phyloP scores from a whole-genome alignment of 2,888 invertebrate genomes.

The Chrysomela aeneicollis region DNA sequence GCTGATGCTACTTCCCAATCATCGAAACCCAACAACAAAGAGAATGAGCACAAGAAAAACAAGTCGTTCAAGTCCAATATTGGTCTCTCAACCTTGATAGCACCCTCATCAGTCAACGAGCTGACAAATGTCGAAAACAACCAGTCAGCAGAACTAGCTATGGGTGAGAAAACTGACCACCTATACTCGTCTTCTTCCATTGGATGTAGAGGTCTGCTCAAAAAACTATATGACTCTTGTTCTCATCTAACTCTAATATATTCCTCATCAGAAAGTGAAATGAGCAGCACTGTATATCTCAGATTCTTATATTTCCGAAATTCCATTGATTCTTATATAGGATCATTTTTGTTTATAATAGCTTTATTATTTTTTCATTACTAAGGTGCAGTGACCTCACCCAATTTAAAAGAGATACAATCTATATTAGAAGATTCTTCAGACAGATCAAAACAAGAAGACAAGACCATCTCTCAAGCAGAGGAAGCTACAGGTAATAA shows the following conservation, averaged over 20 bases:
- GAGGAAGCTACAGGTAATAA: conserved; percentile 47
- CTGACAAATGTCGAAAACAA: conserved; percentile 11
- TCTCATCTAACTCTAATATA: too few relatives aligned
- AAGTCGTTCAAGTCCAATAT: conserved; percentile 55
- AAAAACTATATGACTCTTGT: too few relatives aligned
- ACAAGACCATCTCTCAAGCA: conserved; percentile 12
- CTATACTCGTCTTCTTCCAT: too few relatives aligned
- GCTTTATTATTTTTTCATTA: not conserved
- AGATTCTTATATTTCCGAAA: too few relatives aligned
- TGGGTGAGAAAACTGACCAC: conserved; percentile 28
- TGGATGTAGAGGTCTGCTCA: not conserved
- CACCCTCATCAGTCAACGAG: conserved; percentile 25
- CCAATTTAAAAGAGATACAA: conserved; percentile 27
- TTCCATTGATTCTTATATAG: too few relatives aligned
- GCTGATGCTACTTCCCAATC: conserved; percentile 60
- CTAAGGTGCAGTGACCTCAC: conserved; percentile 8
- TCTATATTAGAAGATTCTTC: conserved; percentile 23
- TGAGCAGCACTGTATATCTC: too few relatives aligned
- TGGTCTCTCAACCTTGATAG: conserved; percentile 29
- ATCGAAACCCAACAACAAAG: conserved; percentile 67
- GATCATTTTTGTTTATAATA: too few relatives aligned
- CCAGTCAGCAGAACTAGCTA: conserved; percentile 14
- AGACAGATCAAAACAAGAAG: conserved; percentile 25
- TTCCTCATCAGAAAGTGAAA: too few relatives aligned
- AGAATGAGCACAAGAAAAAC: conserved; percentile 70